A percentile compares a stretch with the other conserved stretches of the same genome.
Evolutionary conservation across 2,797 vertebrate species (phyloP).

Genomic region (Limosa lapponica): DNA sequence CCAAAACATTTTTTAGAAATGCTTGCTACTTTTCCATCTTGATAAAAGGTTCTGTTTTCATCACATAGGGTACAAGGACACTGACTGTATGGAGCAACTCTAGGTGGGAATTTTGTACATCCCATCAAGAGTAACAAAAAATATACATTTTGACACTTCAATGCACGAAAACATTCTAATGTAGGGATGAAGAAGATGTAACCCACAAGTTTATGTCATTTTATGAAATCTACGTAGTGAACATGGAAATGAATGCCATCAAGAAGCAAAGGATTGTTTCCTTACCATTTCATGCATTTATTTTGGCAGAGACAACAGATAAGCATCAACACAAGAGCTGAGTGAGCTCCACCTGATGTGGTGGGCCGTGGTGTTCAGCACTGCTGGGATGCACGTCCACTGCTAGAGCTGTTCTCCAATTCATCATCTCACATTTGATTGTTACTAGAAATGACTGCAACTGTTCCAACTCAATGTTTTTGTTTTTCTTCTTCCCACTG

Average conservation of each 20-base stretch:
- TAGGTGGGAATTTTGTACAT: background rate
- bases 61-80: background rate
- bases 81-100: background rate
- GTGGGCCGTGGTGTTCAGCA: background rate
- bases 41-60: background rate
- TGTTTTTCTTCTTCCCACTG: conserved; percentile 15
- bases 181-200: background rate
- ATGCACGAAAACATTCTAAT: background rate
- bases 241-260: background rate
- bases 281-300: background rate
- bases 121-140: background rate
- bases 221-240: background rate
- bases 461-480: background rate
- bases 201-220: background rate
- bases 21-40: background rate
- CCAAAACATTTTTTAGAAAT: background rate
- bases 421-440: background rate
- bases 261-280: background rate
- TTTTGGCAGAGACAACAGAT: background rate
- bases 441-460: background rate
- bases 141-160: background rate
- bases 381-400: background rate
- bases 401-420: background rate
- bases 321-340: background rate
- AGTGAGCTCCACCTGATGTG: background rate